Conservation (phyloP, 1,140 invertebrate species). For the Drosophila gunungcola region DNA sequence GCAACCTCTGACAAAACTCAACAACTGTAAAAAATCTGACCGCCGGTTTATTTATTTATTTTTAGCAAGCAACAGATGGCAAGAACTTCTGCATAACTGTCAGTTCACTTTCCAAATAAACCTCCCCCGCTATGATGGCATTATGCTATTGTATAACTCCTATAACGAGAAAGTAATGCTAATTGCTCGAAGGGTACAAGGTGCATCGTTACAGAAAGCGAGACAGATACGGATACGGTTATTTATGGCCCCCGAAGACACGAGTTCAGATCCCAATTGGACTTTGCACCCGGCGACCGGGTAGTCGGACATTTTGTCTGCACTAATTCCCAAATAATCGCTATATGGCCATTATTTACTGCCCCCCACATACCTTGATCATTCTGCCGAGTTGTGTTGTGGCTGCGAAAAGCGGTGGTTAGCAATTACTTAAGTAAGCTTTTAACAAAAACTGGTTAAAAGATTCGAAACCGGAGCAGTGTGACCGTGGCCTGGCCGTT, state of each 20-base stretch:
- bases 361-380: conserved; percentile 55
- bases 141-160: conserved; percentile 58
- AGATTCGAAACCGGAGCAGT: conserved; percentile 4
- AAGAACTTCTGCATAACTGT: not conserved
- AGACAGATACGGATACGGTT: conserved; percentile 30
- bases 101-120: conserved; percentile 6
- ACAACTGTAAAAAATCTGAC: not conserved
- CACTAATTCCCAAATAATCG: conserved; percentile 8
- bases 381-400: conserved; percentile 38
- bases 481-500: not conserved
- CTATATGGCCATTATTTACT: conserved; percentile 1
- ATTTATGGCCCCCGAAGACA: conserved; percentile 54
- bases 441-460: conserved; percentile 21
- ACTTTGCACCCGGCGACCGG: conserved; percentile 58
- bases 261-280: conserved; percentile 51
- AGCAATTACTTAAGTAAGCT: conserved; percentile 13
- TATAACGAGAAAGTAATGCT: conserved; percentile 15
- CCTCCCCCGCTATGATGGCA: not conserved
- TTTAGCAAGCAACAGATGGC: not conserved
- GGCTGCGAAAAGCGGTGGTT: conserved; percentile 7
- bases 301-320: conserved; percentile 4
- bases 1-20: no score
- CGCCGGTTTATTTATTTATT: conserved; percentile 2
- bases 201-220: conserved; percentile 34
- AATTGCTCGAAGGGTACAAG: conserved; percentile 47